A percentile compares a stretch with the other conserved stretches of the same genome.
Conservation (phyloP, 2,113 vertebrate genomes). For the Hydrolagus affinis region DNA sequence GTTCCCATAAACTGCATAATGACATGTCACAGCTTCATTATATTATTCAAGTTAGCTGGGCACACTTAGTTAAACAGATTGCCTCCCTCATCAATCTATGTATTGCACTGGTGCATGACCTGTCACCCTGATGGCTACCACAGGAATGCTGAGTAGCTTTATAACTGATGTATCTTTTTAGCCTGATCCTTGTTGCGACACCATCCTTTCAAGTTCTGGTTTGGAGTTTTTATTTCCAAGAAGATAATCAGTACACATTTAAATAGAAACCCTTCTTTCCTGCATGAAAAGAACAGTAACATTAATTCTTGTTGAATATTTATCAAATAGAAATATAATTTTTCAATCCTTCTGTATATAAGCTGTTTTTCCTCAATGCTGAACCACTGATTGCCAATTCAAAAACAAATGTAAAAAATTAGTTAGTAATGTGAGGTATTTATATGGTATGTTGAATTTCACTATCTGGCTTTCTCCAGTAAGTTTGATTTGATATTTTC, state of each 20-base stretch:
- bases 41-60: background rate
- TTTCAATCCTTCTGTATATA: too few relatives aligned
- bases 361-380: too few relatives aligned
- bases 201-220: background rate
- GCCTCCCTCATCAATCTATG: background rate
- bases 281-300: too few relatives aligned
- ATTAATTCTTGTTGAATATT: too few relatives aligned
- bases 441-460: too few relatives aligned
- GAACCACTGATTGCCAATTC: too few relatives aligned
- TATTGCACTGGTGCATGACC: background rate
- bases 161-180: background rate
- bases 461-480: too few relatives aligned
- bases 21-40: background rate
- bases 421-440: too few relatives aligned
- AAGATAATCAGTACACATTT: background rate
- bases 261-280: too few relatives aligned
- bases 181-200: background rate
- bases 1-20: background rate
- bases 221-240: background rate
- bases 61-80: background rate
- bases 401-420: too few relatives aligned
- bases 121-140: background rate
- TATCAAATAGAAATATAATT: too few relatives aligned
- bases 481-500: too few relatives aligned
- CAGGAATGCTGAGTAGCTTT: background rate